A percentile compares a stretch with the other conserved stretches of the same genome.
These are phyloP conservation scores for Drosophila setosimentum DNA, from an alignment of 2,888 invertebrate genomes.

Conservation along the genomic window DNA sequence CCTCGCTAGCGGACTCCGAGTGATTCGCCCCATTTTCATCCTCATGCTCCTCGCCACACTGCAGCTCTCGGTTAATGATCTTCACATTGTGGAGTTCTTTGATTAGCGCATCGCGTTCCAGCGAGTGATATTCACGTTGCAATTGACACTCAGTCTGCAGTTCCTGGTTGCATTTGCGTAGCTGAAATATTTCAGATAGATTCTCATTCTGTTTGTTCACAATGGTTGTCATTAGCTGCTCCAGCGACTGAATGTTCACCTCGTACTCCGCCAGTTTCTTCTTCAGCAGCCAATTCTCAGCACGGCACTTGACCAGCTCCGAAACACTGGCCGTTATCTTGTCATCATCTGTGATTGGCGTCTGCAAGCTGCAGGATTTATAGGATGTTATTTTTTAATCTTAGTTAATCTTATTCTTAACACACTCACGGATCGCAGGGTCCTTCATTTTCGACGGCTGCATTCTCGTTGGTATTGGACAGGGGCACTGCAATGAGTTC, in stretches of 20 bases:
- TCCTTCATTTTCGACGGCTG: neutral
- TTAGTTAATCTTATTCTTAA: neutral
- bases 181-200: conserved; percentile 73
- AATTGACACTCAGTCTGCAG: conserved; percentile 71
- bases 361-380: neutral
- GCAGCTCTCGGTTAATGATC: conserved; percentile 30
- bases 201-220: conserved; percentile 81
- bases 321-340: conserved; percentile 65
- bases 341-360: conserved; percentile 17
- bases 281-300: conserved; percentile 81
- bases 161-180: conserved; percentile 71
- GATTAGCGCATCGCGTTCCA: conserved; percentile 77
- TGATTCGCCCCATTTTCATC: neutral
- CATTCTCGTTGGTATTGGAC: neutral
- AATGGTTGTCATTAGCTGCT: conserved; percentile 76
- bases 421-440: conserved; percentile 15
- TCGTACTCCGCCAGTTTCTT: conserved; percentile 71
- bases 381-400: neutral
- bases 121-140: conserved; percentile 80
- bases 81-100: conserved; percentile 73
- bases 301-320: conserved; percentile 71
- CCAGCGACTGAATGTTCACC: conserved; percentile 77
- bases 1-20: neutral
- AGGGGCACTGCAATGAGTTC: conserved; percentile 3
- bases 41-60: neutral